Percentiles rank a stretch among this genome's conserved stretches.
Conservation (phyloP, 2,797 vertebrate genomes). For the Phalanger gymnotis region DNA sequence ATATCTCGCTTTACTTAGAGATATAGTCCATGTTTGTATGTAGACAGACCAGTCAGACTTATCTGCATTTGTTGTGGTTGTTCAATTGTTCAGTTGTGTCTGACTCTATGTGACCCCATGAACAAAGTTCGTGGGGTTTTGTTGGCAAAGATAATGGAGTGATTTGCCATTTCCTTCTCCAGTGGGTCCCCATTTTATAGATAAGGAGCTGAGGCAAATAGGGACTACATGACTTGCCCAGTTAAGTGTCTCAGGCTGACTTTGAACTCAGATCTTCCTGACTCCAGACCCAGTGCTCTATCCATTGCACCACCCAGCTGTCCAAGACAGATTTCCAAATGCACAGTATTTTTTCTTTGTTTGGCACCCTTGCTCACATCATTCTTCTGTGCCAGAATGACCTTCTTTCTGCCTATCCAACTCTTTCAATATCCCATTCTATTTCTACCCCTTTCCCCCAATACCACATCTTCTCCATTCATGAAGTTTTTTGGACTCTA, state of each 20-base stretch:
- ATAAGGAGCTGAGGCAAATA: neutral
- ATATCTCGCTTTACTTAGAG: neutral
- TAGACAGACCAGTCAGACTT: neutral
- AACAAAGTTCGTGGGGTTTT: neutral
- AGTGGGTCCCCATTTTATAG: neutral
- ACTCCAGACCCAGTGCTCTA: neutral
- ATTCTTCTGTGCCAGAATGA: neutral
- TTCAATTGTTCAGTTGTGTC: neutral
- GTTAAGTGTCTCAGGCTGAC: neutral
- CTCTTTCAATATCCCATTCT: slow-evolving; percentile 1
- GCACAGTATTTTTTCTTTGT: neutral
- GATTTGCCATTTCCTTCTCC: neutral
- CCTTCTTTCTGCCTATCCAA: neutral
- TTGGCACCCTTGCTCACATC: neutral
- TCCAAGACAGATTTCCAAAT: neutral
- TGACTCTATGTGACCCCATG: neutral
- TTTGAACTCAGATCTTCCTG: neutral
- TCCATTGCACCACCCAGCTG: neutral
- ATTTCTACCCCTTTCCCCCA: neutral
- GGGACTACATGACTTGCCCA: neutral
- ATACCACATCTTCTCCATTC: neutral
- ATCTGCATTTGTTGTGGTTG: neutral
- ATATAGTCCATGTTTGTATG: neutral
- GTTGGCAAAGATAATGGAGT: neutral
- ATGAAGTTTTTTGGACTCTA: neutral